phyloP scores from a whole-genome alignment of 2,113 vertebrate genomes.

The Periophthalmodon schlosseri region DNA sequence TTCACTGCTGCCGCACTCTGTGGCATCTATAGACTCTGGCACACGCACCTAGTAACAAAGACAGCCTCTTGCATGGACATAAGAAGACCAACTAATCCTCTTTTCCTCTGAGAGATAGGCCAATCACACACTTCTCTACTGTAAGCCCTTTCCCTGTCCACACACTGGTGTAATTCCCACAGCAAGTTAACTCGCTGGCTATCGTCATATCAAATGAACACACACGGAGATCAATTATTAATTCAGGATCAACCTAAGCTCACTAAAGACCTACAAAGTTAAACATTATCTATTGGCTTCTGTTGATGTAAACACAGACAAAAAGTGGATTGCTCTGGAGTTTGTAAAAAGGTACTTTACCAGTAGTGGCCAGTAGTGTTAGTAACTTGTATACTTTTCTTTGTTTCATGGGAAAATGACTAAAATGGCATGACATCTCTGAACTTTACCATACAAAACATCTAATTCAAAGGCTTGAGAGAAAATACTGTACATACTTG shows the following conservation, averaged over 20 bases:
- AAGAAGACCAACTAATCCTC: slow-evolving; percentile 69
- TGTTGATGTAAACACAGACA: not conserved
- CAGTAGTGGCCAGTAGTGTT: not conserved
- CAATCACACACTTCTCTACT: slow-evolving; percentile 58
- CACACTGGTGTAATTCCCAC: slow-evolving; percentile 17
- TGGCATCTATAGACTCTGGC: slow-evolving; percentile 19
- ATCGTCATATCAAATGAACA: slow-evolving; percentile 22
- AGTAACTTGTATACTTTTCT: not conserved
- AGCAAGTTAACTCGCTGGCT: slow-evolving; percentile 1
- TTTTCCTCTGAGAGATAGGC: slow-evolving; percentile 63
- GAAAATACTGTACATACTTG: not conserved
- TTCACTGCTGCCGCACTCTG: slow-evolving; percentile 26
- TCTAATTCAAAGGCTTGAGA: not conserved
- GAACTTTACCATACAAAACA: not conserved
- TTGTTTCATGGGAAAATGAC: not conserved
- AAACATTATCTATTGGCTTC: not conserved
- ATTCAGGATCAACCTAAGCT: not conserved
- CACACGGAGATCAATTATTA: slow-evolving; percentile 33
- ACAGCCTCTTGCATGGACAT: slow-evolving; percentile 40
- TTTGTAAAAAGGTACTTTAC: not conserved
- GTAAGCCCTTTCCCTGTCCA: slow-evolving; percentile 56
- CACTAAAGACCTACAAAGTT: not conserved
- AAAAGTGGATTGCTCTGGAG: not conserved
- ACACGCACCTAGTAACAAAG: slow-evolving; percentile 42
- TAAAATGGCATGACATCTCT: not conserved